Percentiles rank a stretch among this genome's conserved stretches.
These are phyloP conservation scores for Apomyelois bistriatella DNA, from an alignment of 2,888 invertebrate species.

Conservation along the genomic window DNA sequence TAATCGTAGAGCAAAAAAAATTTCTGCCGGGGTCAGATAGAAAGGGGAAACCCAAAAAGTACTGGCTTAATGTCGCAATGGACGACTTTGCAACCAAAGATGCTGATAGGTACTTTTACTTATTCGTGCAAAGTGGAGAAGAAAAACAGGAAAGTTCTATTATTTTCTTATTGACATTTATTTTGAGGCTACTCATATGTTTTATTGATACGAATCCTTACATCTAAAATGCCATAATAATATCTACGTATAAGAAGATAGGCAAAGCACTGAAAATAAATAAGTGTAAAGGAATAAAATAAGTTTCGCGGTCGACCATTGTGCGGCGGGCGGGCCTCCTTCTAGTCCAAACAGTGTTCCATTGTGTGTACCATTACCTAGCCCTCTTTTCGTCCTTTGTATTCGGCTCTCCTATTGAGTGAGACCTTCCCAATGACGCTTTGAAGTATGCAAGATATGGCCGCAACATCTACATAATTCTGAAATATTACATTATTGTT, in stretches of 20 bases:
- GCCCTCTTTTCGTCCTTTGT: conserved; percentile 77
- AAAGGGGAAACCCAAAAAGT: too few species aligned
- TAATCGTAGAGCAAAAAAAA: too few species aligned
- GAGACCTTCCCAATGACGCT: conserved; percentile 76
- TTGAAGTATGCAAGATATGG: conserved; percentile 70
- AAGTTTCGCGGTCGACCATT: conserved; percentile 69
- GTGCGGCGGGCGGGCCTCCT: conserved; percentile 55
- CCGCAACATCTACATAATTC: conserved; percentile 38
- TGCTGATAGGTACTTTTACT: too few species aligned
- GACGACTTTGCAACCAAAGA: too few species aligned
- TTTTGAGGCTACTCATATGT: too few species aligned
- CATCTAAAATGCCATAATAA: too few species aligned
- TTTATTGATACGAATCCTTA: too few species aligned
- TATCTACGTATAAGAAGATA: background rate
- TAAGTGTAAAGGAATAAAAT: conserved; percentile 69
- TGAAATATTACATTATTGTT: conserved; percentile 24
- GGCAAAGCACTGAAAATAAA: conserved; percentile 50
- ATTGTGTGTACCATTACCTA: conserved; percentile 78
- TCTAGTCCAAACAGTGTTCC: conserved; percentile 76
- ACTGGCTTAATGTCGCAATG: too few species aligned
- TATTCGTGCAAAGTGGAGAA: too few species aligned
- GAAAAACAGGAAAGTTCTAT: too few species aligned
- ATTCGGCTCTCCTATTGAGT: conserved; percentile 73
- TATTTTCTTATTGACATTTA: too few species aligned
- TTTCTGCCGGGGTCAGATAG: too few species aligned